Evolutionary conservation across 2,113 vertebrate genomes (phyloP), one percentile per base, ranked within the genome.

Genomic region (Typhlomys cinereus): DNA sequence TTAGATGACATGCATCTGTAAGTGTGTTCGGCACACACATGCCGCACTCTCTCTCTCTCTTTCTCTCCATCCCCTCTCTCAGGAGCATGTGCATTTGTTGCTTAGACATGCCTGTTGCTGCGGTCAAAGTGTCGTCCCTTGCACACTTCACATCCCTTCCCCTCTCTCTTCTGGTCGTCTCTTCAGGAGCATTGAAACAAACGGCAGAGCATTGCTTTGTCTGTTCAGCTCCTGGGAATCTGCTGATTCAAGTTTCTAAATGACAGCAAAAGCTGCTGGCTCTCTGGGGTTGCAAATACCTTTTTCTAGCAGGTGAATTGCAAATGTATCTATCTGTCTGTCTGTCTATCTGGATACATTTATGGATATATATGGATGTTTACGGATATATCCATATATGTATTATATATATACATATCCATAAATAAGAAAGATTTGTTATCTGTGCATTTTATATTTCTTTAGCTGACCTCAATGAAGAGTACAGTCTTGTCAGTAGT

Each of bases 381-480:
- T n/a, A n/a, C n/a, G n/a, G n/a, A n/a, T n/a, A n/a, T n/a, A n/a
- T n/a, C n/a, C n/a, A n/a, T n/a, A n/a, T n/a, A n/a, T n/a, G n/a
- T n/a, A n/a, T n/a, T n/a, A n/a, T n/a, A n/a, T n/a, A n/a, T n/a
- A n/a, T 69, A 44, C 0, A 5, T 67, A 78, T 82, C 50, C 27
- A 12, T 92, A 17, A 93, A 59, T 48, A 92, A 90, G 52, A 39
- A 93, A 18, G 31, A 64, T 92, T 52, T 13, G 67, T 21, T 10
- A 67, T 82, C 79, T 90, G 36, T 91, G n/a, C 20, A 81, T 74
- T 92, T 39, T 90, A 25, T 34, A 82, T 83, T 75, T 83, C 14
- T 92, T 93, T 84, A 41, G 31, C 61, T 85, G n/a, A 3, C 17
- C 17, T 54, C 70, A 59, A 79, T 17, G 36, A 31, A 31, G 48